Percentiles rank a stretch among this genome's conserved stretches.
These are phyloP conservation scores for Gavialis gangeticus DNA, from an alignment of 2,113 vertebrate genomes.

Conservation along the genomic window DNA sequence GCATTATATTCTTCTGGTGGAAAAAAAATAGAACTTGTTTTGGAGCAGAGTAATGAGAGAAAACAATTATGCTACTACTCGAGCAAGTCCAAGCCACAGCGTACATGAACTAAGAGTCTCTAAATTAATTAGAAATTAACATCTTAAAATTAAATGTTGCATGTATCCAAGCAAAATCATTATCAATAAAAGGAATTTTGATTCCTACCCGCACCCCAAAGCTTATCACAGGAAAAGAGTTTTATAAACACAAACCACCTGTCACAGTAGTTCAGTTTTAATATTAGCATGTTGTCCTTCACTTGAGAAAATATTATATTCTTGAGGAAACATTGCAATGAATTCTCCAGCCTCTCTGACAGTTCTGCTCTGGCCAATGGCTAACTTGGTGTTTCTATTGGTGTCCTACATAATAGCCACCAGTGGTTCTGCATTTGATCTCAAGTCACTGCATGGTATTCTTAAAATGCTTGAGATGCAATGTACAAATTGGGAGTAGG, in stretches of 20 bases:
- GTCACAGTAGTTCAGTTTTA: background rate
- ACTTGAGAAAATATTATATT: background rate
- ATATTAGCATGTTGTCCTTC: background rate
- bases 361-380: background rate
- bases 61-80: background rate
- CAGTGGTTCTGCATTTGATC: background rate
- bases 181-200: background rate
- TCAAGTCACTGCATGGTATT: background rate
- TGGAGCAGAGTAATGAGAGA: background rate
- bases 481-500: background rate
- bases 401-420: conserved; percentile 17
- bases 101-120: background rate
- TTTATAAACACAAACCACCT: background rate
- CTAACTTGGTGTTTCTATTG: conserved; percentile 51
- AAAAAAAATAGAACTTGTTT: background rate
- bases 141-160: background rate
- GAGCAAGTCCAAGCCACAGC: background rate
- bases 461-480: background rate
- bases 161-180: background rate
- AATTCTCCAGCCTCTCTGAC: conserved; percentile 19
- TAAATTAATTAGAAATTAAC: background rate
- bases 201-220: background rate
- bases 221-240: background rate
- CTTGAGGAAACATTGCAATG: conserved; percentile 4
- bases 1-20: background rate